Base-by-base conservation (phyloP, 1,140 invertebrate genomes). In the Maniola jurtina region DNA sequence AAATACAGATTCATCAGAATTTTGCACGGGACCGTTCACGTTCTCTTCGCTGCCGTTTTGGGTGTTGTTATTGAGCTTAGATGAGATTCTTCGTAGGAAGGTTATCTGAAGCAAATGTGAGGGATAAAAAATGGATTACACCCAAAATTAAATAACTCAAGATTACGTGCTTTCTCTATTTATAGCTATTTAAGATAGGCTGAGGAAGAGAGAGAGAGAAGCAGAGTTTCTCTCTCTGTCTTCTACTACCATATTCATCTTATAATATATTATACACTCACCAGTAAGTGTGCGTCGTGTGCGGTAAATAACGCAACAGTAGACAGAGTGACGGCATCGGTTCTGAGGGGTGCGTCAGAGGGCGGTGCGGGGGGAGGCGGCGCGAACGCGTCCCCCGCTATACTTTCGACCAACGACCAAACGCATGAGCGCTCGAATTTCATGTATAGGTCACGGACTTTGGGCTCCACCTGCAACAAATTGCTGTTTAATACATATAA, bases 41-140 rank as follows among this genome's bases (percentile, higher is more conserved):
- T 57, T 66, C 7, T 75, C 73, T 45, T 75, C 65, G 15, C 40
- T 61, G 13, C 71, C 66, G 52, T 70, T 80, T 6, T 81, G 81
- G 1, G 80, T 88, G 48, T 90, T 90, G 63, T 90, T 89, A 68
- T 89, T 90, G 33, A 90, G 66, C 66, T 86, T 88, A 0, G 85
- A 89, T 10, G 88, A 90, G 65, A 86, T 84, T 35, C 79, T 71
- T 75, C 79, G 76, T 25, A 90, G 72, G 73, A 84, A 89, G 55
- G 77, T 81, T 76, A 90, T 84, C 88, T 89, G 70, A 5, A 69
- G 33, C 10, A 15, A 50, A 42, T 40, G 40, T 57, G 52, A 35
- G 55, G 14, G 35, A 5, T 38, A 48, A 55, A 40, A n/a, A 38
- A 36, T 4, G 55, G 1, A 10, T 54, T 45, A 11, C 3, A 47